A percentile compares a stretch with the other conserved stretches of the same genome.
phyloP scores from a whole-genome alignment of 2,888 invertebrate species.

The Panzeria rudis region DNA sequence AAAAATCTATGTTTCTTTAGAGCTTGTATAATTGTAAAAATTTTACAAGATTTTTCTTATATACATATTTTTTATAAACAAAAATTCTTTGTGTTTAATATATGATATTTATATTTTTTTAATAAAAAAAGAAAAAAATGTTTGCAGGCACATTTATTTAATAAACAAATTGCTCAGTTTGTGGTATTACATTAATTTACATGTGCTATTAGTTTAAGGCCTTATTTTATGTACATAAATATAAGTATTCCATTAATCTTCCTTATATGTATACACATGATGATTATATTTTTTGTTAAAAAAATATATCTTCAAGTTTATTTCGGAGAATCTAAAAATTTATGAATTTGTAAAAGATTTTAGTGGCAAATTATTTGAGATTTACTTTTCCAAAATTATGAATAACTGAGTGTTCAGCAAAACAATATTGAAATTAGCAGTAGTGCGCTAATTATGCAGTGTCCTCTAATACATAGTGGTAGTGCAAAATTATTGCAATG shows the following conservation, averaged over 20 bases:
- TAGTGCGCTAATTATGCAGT: too few species aligned
- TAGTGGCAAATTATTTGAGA: too few species aligned
- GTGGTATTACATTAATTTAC: slow-evolving; percentile 24
- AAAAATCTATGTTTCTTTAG: slow-evolving; percentile 27
- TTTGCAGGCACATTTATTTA: slow-evolving; percentile 38
- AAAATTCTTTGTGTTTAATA: slow-evolving; percentile 22
- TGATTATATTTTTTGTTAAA: neutral
- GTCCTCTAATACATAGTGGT: too few species aligned
- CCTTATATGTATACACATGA: slow-evolving; percentile 15
- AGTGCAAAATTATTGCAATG: too few species aligned
- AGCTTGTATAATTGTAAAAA: slow-evolving; percentile 17
- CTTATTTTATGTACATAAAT: slow-evolving; percentile 11
- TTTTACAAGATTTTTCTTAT: slow-evolving; percentile 23
- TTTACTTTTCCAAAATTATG: too few species aligned
- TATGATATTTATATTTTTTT: neutral
- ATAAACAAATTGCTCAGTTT: slow-evolving; percentile 56
- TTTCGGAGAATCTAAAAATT: slow-evolving; percentile 1
- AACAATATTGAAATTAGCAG: too few species aligned
- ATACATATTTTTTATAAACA: neutral
- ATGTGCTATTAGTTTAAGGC: slow-evolving; percentile 52
- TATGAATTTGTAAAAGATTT: neutral
- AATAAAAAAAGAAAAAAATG: neutral
- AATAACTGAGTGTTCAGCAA: too few species aligned
- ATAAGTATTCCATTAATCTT: slow-evolving; percentile 54
- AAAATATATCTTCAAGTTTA: slow-evolving; percentile 16